A percentile compares a stretch with the other conserved stretches of the same genome.
Evolutionary conservation across 1,140 invertebrate genomes (phyloP).

Genomic region (Meloidogyne chitwoodi): DNA sequence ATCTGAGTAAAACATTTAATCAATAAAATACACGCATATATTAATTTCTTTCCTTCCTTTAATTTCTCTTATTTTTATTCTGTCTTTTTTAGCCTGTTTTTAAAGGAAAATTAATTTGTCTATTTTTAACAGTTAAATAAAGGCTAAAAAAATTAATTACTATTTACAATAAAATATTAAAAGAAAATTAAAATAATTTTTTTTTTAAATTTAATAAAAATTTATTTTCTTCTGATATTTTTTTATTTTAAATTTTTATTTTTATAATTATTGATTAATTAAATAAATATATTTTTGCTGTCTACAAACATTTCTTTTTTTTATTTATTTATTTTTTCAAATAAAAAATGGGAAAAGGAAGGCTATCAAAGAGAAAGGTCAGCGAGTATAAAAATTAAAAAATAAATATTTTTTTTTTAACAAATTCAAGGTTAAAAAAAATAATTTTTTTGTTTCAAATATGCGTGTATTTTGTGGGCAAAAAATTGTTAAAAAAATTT

Average conservation of each 20-base stretch:
- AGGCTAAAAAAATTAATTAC: too few relatives aligned
- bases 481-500: too few relatives aligned
- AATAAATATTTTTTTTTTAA: constrained; percentile 14
- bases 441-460: too few relatives aligned
- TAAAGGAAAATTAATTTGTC: not conserved
- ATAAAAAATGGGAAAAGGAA: not conserved
- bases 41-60: not conserved
- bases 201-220: too few relatives aligned
- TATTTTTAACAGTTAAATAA: too few relatives aligned
- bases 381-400: not conserved
- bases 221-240: too few relatives aligned
- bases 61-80: not conserved
- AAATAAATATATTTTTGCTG: too few relatives aligned
- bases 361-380: not conserved
- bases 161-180: too few relatives aligned
- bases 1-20: not conserved
- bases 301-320: not conserved
- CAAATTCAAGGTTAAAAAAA: not conserved
- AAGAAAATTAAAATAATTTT: too few relatives aligned
- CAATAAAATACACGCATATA: not conserved
- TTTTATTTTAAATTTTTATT: not conserved
- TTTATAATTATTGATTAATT: not conserved
- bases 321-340: not conserved
- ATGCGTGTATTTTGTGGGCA: too few relatives aligned
- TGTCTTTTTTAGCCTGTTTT: not conserved